Percentiles rank a stretch among this genome's conserved stretches.
Conservation (phyloP, 1,140 invertebrate genomes). For the Oryzaephilus surinamensis region DNA sequence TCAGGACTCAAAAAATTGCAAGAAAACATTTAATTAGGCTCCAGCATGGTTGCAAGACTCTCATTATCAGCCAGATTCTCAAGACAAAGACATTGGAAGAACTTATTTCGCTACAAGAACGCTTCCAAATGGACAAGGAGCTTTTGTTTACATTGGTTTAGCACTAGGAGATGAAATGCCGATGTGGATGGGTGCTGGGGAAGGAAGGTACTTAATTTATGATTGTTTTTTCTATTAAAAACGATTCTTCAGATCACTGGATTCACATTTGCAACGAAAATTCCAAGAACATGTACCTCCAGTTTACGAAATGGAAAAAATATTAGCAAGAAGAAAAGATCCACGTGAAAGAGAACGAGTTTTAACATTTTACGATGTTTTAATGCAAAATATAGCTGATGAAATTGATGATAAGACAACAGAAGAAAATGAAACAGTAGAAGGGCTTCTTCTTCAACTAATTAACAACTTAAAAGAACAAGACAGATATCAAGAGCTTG, state of each 20-base stretch:
- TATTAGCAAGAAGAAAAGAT: slow-evolving; percentile 29
- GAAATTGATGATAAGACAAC: slow-evolving; percentile 27
- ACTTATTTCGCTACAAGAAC: slow-evolving; percentile 36
- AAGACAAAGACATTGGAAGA: slow-evolving; percentile 26
- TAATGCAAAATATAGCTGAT: slow-evolving; percentile 33
- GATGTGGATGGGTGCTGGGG: slow-evolving; percentile 27
- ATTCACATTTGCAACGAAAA: slow-evolving; percentile 22
- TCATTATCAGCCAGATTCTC: slow-evolving; percentile 15
- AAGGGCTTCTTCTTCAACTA: slow-evolving; percentile 28
- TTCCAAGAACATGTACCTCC: slow-evolving; percentile 25
- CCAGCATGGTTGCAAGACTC: slow-evolving; percentile 28
- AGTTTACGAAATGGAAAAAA: slow-evolving; percentile 32
- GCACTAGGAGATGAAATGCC: slow-evolving; percentile 24
- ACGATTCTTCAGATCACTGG: slow-evolving; percentile 18
- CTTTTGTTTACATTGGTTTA: slow-evolving; percentile 35
- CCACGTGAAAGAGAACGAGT: slow-evolving; percentile 30
- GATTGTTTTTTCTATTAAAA: slow-evolving; percentile 4
- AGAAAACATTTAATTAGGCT: no score
- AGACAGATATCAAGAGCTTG: slow-evolving; percentile 17
- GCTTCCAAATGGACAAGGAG: slow-evolving; percentile 34
- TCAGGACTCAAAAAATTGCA: no score
- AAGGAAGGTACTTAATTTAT: slow-evolving; percentile 13
- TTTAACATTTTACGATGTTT: slow-evolving; percentile 32
- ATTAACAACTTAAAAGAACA: slow-evolving; percentile 26
- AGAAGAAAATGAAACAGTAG: slow-evolving; percentile 26